These are phyloP conservation scores for Diabrotica undecimpunctata DNA, from an alignment of 1,140 invertebrate genomes.

Conservation along the genomic window DNA sequence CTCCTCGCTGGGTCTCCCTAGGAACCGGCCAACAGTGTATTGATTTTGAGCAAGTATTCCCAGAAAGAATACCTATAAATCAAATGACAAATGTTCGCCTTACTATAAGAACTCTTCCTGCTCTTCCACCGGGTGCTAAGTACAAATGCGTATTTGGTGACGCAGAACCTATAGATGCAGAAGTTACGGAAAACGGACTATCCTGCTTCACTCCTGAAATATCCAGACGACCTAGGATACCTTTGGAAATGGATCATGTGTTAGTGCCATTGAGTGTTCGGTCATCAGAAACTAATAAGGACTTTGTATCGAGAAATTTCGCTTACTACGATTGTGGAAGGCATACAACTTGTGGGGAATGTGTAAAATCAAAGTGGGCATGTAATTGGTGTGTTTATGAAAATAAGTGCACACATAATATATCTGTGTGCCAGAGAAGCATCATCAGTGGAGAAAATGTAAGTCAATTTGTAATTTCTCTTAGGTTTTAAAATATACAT, in stretches of 20 bases:
- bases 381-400: slow-evolving; percentile 97
- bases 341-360: slow-evolving; percentile 81
- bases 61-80: slow-evolving; percentile 83
- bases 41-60: slow-evolving; percentile 89
- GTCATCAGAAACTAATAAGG: slow-evolving; percentile 90
- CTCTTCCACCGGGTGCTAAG: slow-evolving; percentile 81
- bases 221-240: slow-evolving; percentile 72
- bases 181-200: slow-evolving; percentile 74
- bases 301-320: slow-evolving; percentile 91
- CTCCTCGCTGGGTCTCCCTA: slow-evolving; percentile 87
- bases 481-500: background rate
- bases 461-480: slow-evolving; percentile 39
- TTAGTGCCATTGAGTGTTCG: slow-evolving; percentile 88
- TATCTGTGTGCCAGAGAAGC: slow-evolving; percentile 71
- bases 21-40: slow-evolving; percentile 92
- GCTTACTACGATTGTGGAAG: slow-evolving; percentile 91
- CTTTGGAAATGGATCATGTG: slow-evolving; percentile 80
- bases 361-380: slow-evolving; percentile 84
- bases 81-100: slow-evolving; percentile 81
- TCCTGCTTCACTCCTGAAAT: slow-evolving; percentile 82
- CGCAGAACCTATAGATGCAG: slow-evolving; percentile 80
- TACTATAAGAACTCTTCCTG: slow-evolving; percentile 84
- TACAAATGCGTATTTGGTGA: slow-evolving; percentile 92
- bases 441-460: slow-evolving; percentile 81
- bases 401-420: slow-evolving; percentile 89